Evolutionary conservation across 1,140 invertebrate genomes (phyloP), one percentile per base, ranked within the genome.

Genomic region (Brachionus paranguensis): DNA sequence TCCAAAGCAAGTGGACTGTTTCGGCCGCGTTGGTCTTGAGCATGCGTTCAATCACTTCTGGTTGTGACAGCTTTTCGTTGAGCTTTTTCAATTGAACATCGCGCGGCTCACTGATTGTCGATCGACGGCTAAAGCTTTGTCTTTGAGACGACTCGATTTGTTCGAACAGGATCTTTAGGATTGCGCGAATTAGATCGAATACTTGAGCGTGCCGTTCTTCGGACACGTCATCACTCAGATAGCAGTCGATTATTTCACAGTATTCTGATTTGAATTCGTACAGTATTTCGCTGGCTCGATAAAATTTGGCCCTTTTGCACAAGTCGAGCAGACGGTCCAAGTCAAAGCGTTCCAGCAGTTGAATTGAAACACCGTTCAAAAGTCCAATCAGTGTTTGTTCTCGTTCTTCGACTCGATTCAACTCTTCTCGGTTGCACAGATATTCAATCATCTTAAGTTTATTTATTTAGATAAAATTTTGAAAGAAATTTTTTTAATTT

Each of bases 371-470:
- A 17, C 17, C 29, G 37, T 83, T 68, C 47, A 72, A 37, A 1
- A 83, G 20, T 87, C 94, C 93, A 76, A 95, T 88, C 87, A 95
- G 90, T 5, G 94, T 93, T 86, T 94, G 93, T 88, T 96, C 94
- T 70, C 93, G 90, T 86, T 95, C 94, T 85, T 93, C 92, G 81
- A 92, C 90, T 65, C 92, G 89, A 53, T 91, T 89, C 72, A 53
- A 29, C 84, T 91, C 89, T 86, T 91, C 89, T 84, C 89, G 86
- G 12, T 68, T 81, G 29, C 78, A 81, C 33, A 81, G 29, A 81
- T 81, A 81, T 65, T 81, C 78, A 29, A 81, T 33, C 78, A 81
- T 81, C 68, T 72, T 43, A 6, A 33, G 14, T 68, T 90, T 87
- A 3, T 88, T 85, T 43, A 89, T 89, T 50, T 50, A 14, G n/a